These are phyloP conservation scores for Propithecus perrieri DNA, from an alignment of 2,797 vertebrate genomes.

Conservation along the genomic window DNA sequence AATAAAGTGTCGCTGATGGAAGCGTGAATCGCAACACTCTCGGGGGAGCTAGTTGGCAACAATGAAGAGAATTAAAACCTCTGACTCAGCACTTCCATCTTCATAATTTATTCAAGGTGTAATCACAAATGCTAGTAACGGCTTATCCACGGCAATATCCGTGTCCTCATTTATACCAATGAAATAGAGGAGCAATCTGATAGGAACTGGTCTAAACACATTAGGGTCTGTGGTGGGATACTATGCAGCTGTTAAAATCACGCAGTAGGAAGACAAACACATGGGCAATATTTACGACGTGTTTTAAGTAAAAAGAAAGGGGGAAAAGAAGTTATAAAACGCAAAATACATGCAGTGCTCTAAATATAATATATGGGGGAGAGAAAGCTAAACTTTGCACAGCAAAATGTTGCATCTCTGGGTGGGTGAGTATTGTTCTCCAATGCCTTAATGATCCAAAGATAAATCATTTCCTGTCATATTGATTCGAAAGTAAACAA, in stretches of 20 bases:
- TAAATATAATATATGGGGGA: fast-evolving
- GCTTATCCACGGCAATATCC: neutral
- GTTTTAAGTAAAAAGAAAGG: neutral
- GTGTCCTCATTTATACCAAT: too few species aligned
- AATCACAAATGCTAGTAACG: neutral
- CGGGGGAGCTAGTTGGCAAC: fast-evolving
- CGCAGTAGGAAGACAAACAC: neutral
- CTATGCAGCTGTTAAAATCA: neutral
- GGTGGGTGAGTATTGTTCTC: neutral
- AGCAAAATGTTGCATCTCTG: too few species aligned
- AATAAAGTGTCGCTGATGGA: fast-evolving
- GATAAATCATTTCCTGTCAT: neutral
- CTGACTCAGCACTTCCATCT: neutral
- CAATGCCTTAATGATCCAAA: neutral
- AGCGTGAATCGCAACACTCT: fast-evolving
- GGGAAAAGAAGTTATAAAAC: neutral
- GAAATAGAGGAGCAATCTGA: fast-evolving
- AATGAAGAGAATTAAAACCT: neutral
- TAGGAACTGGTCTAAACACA: neutral
- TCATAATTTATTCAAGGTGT: neutral
- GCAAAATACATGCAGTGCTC: neutral
- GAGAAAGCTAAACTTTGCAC: neutral
- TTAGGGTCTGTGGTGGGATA: neutral
- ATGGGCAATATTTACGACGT: neutral
- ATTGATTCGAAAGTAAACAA: neutral